phyloP scores from a whole-genome alignment of 2,797 vertebrate species.

The Erpetoichthys calabaricus region DNA sequence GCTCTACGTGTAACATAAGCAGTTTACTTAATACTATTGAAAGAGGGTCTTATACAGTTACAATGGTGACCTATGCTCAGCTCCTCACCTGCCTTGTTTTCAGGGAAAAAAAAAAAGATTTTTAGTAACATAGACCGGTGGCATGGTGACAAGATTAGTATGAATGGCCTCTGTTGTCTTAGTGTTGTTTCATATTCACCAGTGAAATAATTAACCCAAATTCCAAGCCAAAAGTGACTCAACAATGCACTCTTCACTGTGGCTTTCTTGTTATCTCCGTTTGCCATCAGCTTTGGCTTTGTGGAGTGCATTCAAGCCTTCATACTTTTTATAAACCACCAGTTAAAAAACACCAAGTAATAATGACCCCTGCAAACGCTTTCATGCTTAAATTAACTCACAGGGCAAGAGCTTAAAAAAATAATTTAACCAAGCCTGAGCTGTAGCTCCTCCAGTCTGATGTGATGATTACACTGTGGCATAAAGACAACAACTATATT shows the following conservation, averaged over 20 bases:
- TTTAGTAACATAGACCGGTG: not conserved
- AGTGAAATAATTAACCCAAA: conserved; percentile 7
- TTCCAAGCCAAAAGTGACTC: conserved; percentile 1
- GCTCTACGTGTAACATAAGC: conserved; percentile 16
- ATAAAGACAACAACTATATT: too few species aligned
- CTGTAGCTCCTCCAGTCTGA: too few species aligned
- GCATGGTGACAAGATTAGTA: not conserved
- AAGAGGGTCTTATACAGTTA: conserved; percentile 9
- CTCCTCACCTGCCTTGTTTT: conserved; percentile 2
- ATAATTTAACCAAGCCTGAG: too few species aligned
- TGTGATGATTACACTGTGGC: too few species aligned
- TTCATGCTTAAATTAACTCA: too few species aligned
- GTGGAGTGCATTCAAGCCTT: too few species aligned
- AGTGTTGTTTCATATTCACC: not conserved
- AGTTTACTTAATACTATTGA: conserved; percentile 7
- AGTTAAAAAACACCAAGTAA: too few species aligned
- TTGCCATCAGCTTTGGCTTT: not conserved
- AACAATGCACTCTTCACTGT: not conserved
- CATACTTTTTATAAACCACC: too few species aligned
- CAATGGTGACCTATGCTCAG: conserved; percentile 7
- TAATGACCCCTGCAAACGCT: too few species aligned
- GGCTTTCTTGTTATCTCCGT: not conserved
- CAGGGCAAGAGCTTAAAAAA: too few species aligned
- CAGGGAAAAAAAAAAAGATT: conserved; percentile 3
- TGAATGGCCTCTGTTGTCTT: conserved; percentile 8